Evolutionary conservation across 92 coral and sea anemone genomes (phyloP), one percentile per base, ranked within the genome.

Genomic region (Scolanthus callimorphus): DNA sequence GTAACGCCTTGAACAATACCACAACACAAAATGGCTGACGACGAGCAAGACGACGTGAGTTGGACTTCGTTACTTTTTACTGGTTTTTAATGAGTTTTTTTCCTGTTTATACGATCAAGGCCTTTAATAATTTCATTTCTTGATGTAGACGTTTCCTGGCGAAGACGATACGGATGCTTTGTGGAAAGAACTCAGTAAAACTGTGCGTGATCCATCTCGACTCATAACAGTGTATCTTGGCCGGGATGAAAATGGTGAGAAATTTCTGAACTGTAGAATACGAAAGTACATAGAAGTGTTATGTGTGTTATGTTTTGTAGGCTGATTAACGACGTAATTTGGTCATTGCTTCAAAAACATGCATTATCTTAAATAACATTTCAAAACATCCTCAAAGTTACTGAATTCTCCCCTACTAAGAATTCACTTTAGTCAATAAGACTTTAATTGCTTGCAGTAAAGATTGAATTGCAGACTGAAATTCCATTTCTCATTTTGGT

Each of bases 131-230:
- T n/a, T n/a, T n/a, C n/a, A n/a, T n/a, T 39, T 59, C 13, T 20
- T 39, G 13, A 17, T 13, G 10, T 64, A 76, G 82, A 59, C 31
- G 20, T 27, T n/a, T 17, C 50, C 46, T 27, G 21, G 49, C 26
- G 76, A 60, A 17, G 53, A 67, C 34, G 69, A 67, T 37, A 43
- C 39, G 8, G 54, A 67, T 27, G 47, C 51, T 19, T 48, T 80
- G 11, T 80, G 87, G 87, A 71, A 73, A 28, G 81, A 73, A 38
- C 66, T 80, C 6, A 67, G 77, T 55, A 80, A 43, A 55, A 69
- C 51, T 19, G 70, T 56, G 2, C 39, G 51, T 23, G 80, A 80
- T 21, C 24, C 37, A 6, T 53, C 74, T 21, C 70, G 79, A 4
- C 48, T 86, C 20, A 57, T 62, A 20, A 77, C 80, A 4, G 83